phyloP scores from a whole-genome alignment of 2,797 vertebrate species.

The Gallinago stenura region DNA sequence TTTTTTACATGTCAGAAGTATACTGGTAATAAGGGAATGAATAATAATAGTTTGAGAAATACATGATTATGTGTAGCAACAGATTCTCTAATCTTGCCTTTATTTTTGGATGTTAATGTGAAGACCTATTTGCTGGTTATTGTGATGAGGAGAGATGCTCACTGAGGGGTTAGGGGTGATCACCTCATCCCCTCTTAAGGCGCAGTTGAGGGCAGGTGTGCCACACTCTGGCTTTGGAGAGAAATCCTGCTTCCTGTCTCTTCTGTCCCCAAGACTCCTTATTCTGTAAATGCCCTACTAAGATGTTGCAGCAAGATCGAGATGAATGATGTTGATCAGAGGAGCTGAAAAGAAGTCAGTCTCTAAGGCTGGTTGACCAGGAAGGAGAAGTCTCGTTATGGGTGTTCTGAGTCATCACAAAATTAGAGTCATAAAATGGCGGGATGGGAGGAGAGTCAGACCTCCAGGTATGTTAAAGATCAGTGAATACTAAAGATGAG shows the following conservation, averaged over 20 bases:
- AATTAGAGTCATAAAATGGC: not conserved
- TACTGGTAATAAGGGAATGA: not conserved
- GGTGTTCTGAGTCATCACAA: not conserved
- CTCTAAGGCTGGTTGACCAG: not conserved
- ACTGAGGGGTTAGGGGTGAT: not conserved
- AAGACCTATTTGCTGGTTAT: not conserved
- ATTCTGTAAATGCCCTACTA: not conserved
- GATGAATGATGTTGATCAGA: not conserved
- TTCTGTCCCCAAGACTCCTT: not conserved
- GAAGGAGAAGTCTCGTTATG: not conserved
- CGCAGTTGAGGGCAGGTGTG: not conserved
- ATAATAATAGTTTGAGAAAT: not conserved
- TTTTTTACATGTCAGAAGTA: not conserved
- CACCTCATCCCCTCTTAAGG: not conserved
- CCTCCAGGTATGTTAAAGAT: not conserved
- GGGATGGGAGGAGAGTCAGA: not conserved
- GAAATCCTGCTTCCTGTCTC: not conserved
- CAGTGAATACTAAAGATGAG: not conserved
- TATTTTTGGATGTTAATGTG: not conserved
- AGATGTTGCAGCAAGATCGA: not conserved
- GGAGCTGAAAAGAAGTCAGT: not conserved
- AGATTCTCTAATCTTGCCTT: not conserved
- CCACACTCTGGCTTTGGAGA: not conserved
- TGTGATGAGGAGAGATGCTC: not conserved
- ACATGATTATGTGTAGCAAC: not conserved